These are phyloP conservation scores for Brevipalpus yothersi DNA, from an alignment of 1,140 invertebrate genomes.

Conservation along the genomic window DNA sequence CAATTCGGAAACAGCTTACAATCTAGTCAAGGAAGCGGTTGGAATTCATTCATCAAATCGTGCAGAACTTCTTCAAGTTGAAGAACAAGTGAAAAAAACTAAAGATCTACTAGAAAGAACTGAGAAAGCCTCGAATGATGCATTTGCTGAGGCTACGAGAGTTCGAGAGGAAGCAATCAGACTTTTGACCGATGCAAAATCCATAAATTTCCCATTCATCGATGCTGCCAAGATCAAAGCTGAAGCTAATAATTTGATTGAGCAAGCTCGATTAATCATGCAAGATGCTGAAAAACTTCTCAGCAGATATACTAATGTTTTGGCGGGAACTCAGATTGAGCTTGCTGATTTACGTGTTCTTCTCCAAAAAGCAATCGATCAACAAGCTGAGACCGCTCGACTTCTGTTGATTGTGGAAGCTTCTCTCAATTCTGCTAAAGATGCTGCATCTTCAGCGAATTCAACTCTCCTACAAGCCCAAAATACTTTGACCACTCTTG, in stretches of 20 bases:
- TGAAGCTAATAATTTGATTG: constrained; percentile 5
- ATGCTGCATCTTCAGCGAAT: constrained; percentile 55
- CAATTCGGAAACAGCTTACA: constrained; percentile 49
- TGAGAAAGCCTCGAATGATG: constrained; percentile 37
- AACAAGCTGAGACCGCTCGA: constrained; percentile 35
- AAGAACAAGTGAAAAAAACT: constrained; percentile 29
- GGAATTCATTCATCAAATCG: constrained; percentile 38
- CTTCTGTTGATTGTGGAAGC: constrained; percentile 38
- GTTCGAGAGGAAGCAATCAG: constrained; percentile 53
- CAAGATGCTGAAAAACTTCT: constrained; percentile 31
- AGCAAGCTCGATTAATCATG: not conserved
- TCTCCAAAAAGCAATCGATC: constrained; percentile 25
- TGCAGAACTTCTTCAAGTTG: constrained; percentile 28
- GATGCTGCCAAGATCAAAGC: constrained; percentile 27
- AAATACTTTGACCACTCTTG: constrained; percentile 51
- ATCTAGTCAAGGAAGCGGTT: constrained; percentile 50
- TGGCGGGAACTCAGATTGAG: constrained; percentile 19
- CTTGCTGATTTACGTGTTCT: constrained; percentile 18
- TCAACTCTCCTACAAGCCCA: constrained; percentile 61
- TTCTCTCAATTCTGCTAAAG: constrained; percentile 42
- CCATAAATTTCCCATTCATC: constrained; percentile 41
- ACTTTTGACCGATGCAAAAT: constrained; percentile 44
- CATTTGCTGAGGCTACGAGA: constrained; percentile 37
- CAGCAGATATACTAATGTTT: constrained; percentile 24
- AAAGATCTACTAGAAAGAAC: constrained; percentile 25